Conservation (phyloP, 2,113 vertebrate genomes). For the Pantherophis guttatus region DNA sequence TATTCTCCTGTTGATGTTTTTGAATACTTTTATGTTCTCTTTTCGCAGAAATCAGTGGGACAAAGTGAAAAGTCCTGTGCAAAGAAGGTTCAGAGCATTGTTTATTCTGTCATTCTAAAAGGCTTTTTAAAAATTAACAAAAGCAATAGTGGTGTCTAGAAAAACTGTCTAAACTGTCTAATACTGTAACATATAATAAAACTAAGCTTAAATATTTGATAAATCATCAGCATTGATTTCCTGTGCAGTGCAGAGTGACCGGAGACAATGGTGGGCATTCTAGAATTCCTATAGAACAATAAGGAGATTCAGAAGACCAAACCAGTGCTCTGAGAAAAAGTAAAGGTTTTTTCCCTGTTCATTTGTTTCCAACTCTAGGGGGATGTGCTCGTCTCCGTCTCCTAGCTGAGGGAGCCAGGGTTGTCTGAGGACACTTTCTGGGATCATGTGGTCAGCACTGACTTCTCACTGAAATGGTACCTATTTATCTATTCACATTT, state of each 20-base stretch:
- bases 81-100: background rate
- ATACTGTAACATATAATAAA: background rate
- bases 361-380: no score
- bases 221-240: background rate
- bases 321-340: no score
- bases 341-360: no score
- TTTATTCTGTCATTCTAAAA: background rate
- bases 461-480: no score
- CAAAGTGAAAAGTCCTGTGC: background rate
- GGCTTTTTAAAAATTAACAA: background rate
- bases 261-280: no score
- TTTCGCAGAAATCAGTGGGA: background rate
- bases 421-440: no score
- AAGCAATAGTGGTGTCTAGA: background rate
- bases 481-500: no score
- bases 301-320: no score
- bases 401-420: no score
- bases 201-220: background rate
- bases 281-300: no score
- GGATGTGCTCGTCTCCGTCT: no score
- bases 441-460: no score
- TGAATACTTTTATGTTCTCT: background rate
- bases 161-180: background rate
- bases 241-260: background rate
- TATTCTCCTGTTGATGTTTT: background rate